Conservation (phyloP, 1,140 invertebrate species). For the Hydropsyche tenuis region DNA sequence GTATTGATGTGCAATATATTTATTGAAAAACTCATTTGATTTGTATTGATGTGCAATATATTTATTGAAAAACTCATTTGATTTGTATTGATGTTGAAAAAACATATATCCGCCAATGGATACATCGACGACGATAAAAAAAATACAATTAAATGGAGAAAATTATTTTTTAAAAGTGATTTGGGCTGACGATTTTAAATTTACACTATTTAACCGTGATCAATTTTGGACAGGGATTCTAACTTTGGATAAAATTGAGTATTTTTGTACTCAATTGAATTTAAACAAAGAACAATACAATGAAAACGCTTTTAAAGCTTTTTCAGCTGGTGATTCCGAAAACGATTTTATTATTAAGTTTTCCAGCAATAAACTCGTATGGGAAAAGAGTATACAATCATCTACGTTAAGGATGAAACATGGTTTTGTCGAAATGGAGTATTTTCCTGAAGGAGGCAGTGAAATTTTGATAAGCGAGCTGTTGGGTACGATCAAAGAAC, state of each 20-base stretch:
- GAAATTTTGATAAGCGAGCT: conserved; percentile 34
- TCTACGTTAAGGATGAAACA: conserved; percentile 28
- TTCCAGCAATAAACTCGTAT: conserved; percentile 19
- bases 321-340: neutral
- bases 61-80: too few species aligned
- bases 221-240: conserved; percentile 35
- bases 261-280: conserved; percentile 33
- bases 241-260: conserved; percentile 26
- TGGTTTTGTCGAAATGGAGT: conserved; percentile 37
- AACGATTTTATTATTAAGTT: conserved; percentile 34
- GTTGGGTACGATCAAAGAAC: conserved; percentile 23
- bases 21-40: neutral
- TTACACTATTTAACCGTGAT: conserved; percentile 36
- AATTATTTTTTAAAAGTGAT: conserved; percentile 33
- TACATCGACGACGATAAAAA: conserved; percentile 27
- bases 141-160: conserved; percentile 34
- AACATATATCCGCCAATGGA: conserved; percentile 19
- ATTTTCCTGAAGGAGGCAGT: conserved; percentile 32
- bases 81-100: too few species aligned
- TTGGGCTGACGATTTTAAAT: conserved; percentile 33
- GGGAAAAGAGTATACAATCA: conserved; percentile 8
- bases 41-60: neutral
- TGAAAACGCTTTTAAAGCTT: conserved; percentile 30
- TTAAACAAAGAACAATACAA: conserved; percentile 39
- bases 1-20: neutral